Percentiles rank a stretch among this genome's conserved stretches.
phyloP scores from a whole-genome alignment of 2,888 invertebrate genomes.

The Megalurothrips usitatus region DNA sequence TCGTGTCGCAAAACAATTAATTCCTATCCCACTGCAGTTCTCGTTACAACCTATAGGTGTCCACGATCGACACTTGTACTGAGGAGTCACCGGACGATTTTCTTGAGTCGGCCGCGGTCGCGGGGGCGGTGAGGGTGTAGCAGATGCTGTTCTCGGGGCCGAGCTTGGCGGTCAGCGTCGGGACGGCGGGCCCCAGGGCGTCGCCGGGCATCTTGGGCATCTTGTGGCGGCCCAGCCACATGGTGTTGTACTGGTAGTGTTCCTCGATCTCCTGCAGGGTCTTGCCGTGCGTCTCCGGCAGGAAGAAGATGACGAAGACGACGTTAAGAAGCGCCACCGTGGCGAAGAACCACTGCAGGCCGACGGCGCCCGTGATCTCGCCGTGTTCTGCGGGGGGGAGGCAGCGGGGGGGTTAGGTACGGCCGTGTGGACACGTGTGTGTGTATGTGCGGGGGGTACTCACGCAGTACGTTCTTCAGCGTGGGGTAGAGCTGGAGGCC shows the following conservation, averaged over 20 bases:
- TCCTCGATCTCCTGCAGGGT: slow-evolving; percentile 59
- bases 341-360: slow-evolving; percentile 21
- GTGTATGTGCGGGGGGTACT: not conserved
- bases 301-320: slow-evolving; percentile 51
- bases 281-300: slow-evolving; percentile 68
- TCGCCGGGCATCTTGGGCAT: not conserved
- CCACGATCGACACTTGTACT: not conserved
- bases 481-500: slow-evolving; percentile 15
- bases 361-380: not conserved
- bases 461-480: not conserved
- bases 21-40: no score
- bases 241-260: not conserved
- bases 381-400: not conserved
- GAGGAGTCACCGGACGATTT: not conserved
- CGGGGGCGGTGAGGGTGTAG: not conserved
- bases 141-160: no score
- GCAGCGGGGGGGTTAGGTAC: not conserved
- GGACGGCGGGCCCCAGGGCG: not conserved
- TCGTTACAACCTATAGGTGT: not conserved
- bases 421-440: not conserved
- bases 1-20: no score
- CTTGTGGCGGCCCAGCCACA: not conserved
- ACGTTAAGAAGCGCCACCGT: not conserved
- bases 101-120: not conserved
- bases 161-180: no score